Base-by-base conservation (phyloP, 2,888 invertebrate species). In the Cheilosia vulpina region DNA sequence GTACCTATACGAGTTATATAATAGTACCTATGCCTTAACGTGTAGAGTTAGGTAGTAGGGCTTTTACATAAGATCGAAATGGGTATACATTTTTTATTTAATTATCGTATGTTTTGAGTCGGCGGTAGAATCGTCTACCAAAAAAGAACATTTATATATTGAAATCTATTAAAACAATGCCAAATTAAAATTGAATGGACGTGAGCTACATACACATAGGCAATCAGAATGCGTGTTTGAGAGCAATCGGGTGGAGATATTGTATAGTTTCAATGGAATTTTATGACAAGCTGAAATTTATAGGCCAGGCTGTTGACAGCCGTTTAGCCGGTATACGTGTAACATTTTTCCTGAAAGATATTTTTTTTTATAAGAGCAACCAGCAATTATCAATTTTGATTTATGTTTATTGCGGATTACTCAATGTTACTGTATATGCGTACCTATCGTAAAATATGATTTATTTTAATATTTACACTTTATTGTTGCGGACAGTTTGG, bases 41-140 rank as follows among this genome's bases (percentile, higher is more conserved):
- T 41, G 13, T 41, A 66, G 41, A 52, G 52, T 52, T 66, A 41
- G 52, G 38, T 66, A 41, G 27, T 53, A 57, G 43, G 21, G 24
- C 13, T 21, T 15, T 24, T 52, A 15, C 13, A 68, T 68, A 31
- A 6, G 19, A 15, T 27, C 31, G 57, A 45, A 55, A 45, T 68
- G n/a, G n/a, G n/a, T n/a, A 57, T 31, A 45, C 57, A 57, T 15
- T 68, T 57, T 57, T 57, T 57, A 57, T 68, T 60, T 60, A 71
- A 58, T 38, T 41, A 50, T 24, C 57, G 17, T 9, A 27, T 17
- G 17, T 31, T 27, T 41, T 41, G 43, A 45, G 7, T 55, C 17
- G 5, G 24, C 4, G 17, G 45, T 6, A 34, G 47, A 21, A 45
- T 47, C 45, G 21, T 21, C 57, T 55, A n/a, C 57, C 57, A 55